Percentiles rank a stretch among this genome's conserved stretches.
phyloP scores from a whole-genome alignment of 2,797 vertebrate genomes.

The Balearica regulorum region DNA sequence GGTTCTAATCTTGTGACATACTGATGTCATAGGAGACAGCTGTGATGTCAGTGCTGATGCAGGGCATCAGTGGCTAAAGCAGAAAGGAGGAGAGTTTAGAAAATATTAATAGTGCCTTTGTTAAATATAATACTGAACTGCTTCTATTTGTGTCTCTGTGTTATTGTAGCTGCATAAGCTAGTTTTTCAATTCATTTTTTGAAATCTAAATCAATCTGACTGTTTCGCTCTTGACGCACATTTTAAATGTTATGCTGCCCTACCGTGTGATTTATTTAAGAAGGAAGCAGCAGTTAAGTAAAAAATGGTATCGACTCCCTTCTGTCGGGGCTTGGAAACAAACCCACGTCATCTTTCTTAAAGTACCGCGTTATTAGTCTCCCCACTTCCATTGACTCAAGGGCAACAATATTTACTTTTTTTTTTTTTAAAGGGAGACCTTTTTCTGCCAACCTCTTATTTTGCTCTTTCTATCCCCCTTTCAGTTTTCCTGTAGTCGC shows the following conservation, averaged over 20 bases:
- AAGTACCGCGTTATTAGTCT: not conserved
- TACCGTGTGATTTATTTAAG: rapidly evolving
- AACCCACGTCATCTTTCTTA: not conserved
- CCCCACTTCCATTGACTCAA: rapidly evolving
- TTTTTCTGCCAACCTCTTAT: not conserved
- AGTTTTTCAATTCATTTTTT: not conserved
- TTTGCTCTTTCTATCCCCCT: not conserved
- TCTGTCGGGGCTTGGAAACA: not conserved
- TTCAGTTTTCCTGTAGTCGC: not conserved
- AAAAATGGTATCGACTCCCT: not conserved
- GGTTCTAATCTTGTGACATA: rapidly evolving
- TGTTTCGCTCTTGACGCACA: not conserved
- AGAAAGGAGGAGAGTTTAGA: not conserved
- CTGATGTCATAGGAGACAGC: not conserved
- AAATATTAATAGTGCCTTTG: not conserved
- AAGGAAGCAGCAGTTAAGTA: not conserved
- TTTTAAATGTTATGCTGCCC: not conserved
- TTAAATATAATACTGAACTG: not conserved
- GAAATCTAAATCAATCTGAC: not conserved
- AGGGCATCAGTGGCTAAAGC: not conserved
- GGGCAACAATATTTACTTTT: not conserved
- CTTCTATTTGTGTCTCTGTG: not conserved
- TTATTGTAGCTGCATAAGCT: not conserved
- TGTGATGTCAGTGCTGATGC: not conserved
- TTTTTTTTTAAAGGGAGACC: not conserved